Base-by-base conservation (phyloP, 2,113 vertebrate species). In the Ochotona curzoniae region DNA sequence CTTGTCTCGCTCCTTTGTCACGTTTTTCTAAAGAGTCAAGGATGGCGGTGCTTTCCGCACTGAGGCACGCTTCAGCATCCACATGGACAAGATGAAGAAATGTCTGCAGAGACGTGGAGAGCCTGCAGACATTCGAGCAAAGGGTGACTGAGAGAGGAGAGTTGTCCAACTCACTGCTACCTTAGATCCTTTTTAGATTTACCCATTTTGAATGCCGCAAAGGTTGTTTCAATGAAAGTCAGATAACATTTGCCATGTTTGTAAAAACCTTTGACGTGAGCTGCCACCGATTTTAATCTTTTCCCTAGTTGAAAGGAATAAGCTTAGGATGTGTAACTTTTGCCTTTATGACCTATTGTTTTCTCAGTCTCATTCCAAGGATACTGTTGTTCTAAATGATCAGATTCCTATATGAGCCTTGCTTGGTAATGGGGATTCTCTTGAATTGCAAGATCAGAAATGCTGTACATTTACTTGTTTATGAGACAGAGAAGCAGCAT, bases 31-130 rank as follows among this genome's bases (percentile, higher is more conserved):
- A 81, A 64, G 81, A 81, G 26, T 69, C 54, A 13, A 57, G 13
- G 79, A 67, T 47, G 69, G 28, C 38, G 81, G 14, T 67, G 8
- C 70, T 97, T 96, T 93, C 84, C 87, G 93, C 93, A n/a, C 51
- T 35, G 5, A 28, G 4, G 30, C 2, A 6, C n/a, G 47, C 28
- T 90, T 93, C 67, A 83, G 71, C 80, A 89, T 66, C 78, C 57
- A 69, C 51, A 38, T 26, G 76, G 83, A 87, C 83, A 84, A 71
- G 15, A 35, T 30, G 57, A 60, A n/a, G 20, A 82, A 78, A 28
- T 82, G n/a, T 38, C 11, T 66, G 44, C 76, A 78, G 15, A 66
- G 67, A 74, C 74, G 90, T 44, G 15, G 18, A 51, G 12, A 18
- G 54, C 10, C 32, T 70, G 44, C 51, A n/a, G 15, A 64, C 44